phyloP scores from a whole-genome alignment of 2,113 vertebrate species.

The Coptodon bakossiorum region DNA sequence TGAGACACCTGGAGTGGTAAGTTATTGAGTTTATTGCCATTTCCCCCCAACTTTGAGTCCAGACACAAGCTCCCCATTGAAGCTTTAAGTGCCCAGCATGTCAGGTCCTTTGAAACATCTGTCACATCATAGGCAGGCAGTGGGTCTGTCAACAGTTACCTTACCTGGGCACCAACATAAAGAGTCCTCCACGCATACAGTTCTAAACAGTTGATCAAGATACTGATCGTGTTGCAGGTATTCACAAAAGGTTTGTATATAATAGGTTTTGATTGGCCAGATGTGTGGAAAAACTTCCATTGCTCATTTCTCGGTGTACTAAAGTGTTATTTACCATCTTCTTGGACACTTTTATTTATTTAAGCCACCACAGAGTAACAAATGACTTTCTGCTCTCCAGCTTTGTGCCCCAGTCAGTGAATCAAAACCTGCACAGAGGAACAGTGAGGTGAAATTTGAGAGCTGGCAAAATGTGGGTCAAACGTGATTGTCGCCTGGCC shows the following conservation, averaged over 20 bases:
- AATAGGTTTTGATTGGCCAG: neutral
- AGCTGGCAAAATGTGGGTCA: slow-evolving; percentile 66
- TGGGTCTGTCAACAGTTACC: slow-evolving; percentile 17
- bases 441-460: slow-evolving; percentile 50
- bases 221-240: neutral
- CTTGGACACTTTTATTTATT: neutral
- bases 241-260: neutral
- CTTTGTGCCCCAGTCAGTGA: neutral
- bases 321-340: neutral
- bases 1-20: slow-evolving; percentile 8
- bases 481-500: slow-evolving; percentile 53
- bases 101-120: slow-evolving; percentile 23
- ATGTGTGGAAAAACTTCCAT: neutral
- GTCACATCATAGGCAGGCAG: slow-evolving; percentile 37
- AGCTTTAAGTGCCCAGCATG: slow-evolving; percentile 2
- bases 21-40: slow-evolving; percentile 8
- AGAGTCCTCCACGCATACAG: neutral
- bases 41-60: neutral
- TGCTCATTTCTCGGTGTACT: neutral
- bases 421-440: neutral
- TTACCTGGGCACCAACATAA: neutral
- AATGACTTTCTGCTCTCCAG: neutral
- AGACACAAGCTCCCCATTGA: neutral
- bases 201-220: neutral
- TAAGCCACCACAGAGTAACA: neutral